These are phyloP conservation scores for Verasper variegatus DNA, from an alignment of 2,113 vertebrate genomes.

Conservation along the genomic window DNA sequence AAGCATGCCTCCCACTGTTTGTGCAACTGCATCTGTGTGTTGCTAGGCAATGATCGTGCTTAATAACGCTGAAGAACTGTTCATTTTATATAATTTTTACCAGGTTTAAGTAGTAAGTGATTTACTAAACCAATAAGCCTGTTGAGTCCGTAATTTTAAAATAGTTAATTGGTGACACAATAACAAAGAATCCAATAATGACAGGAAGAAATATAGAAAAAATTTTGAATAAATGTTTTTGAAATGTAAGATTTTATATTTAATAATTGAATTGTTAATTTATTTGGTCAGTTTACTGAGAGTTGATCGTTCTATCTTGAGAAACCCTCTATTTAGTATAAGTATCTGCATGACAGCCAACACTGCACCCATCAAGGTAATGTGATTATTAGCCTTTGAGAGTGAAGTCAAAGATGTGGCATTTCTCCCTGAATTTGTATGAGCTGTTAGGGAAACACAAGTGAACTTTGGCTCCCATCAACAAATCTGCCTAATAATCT, in stretches of 20 bases:
- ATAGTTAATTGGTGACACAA: no score
- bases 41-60: not conserved
- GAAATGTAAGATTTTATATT: not conserved
- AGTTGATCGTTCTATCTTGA: not conserved
- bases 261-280: not conserved
- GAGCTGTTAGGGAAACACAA: constrained; percentile 39
- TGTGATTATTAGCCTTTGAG: constrained; percentile 1
- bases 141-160: no score
- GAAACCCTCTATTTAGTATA: not conserved
- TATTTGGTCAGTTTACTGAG: not conserved
- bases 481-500: constrained; percentile 64
- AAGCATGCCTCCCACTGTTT: no score
- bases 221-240: not conserved
- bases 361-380: constrained; percentile 8
- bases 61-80: no score
- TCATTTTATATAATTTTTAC: no score
- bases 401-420: constrained; percentile 29
- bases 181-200: no score
- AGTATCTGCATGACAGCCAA: not conserved
- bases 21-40: not conserved
- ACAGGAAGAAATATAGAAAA: no score
- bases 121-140: no score
- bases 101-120: no score
- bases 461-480: constrained; percentile 61
- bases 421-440: constrained; percentile 35